Evolutionary conservation across 2,797 vertebrate genomes (phyloP).

Genomic region (Sphenodon punctatus): DNA sequence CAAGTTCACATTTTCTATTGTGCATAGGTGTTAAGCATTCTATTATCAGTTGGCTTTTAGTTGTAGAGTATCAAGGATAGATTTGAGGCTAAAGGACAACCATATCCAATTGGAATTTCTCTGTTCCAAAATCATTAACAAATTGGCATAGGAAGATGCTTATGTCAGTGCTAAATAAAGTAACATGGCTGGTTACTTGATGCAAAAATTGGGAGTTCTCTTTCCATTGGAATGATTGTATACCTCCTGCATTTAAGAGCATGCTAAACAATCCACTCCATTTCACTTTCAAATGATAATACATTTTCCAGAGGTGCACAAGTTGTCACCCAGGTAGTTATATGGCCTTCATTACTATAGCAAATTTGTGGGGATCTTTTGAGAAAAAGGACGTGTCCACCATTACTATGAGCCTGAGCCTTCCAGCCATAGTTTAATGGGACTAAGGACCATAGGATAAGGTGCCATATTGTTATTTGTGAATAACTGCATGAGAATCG

Average conservation of each 20-base stretch:
- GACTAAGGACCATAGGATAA: background rate
- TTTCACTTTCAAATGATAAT: background rate
- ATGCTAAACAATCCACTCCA: background rate
- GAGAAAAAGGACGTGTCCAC: background rate
- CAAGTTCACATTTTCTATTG: background rate
- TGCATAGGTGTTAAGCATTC: background rate
- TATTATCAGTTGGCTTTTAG: background rate
- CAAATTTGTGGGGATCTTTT: background rate
- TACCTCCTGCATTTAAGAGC: background rate
- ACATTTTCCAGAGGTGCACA: background rate
- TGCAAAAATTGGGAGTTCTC: background rate
- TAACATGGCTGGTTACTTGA: background rate
- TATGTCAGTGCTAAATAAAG: background rate
- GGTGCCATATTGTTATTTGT: background rate
- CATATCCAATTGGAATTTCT: background rate
- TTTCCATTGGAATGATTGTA: background rate
- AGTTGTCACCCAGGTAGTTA: background rate
- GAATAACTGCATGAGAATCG: background rate
- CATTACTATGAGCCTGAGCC: background rate
- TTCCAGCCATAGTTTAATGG: background rate
- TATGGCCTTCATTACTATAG: background rate
- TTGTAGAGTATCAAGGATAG: background rate
- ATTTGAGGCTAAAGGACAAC: background rate
- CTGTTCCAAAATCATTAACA: background rate
- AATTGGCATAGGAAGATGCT: background rate